phyloP scores from a whole-genome alignment of 2,797 vertebrate species.

The Chelidonichthys spinosus region DNA sequence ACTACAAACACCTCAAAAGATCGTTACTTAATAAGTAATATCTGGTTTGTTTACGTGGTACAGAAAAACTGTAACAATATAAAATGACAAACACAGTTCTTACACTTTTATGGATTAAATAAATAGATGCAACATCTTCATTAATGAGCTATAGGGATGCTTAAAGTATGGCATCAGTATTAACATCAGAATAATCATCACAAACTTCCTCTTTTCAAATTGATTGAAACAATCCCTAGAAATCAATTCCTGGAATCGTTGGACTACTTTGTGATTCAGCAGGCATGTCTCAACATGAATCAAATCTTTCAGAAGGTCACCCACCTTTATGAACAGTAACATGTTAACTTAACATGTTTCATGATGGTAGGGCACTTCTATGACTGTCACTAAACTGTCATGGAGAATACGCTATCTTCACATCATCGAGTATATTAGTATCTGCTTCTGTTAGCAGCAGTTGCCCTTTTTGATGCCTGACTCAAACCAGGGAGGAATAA shows the following conservation, averaged over 20 bases:
- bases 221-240: conserved; percentile 20
- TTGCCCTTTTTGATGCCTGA: conserved; percentile 16
- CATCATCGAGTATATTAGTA: conserved; percentile 13
- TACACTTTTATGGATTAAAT: not conserved
- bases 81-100: not conserved
- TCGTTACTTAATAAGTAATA: not conserved
- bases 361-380: not conserved
- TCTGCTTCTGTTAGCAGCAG: conserved; percentile 17
- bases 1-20: not conserved
- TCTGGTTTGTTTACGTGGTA: not conserved
- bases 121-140: not conserved
- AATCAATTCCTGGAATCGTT: conserved; percentile 2
- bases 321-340: conserved; percentile 4
- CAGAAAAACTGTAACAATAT: not conserved
- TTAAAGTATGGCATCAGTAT: conserved; percentile 2
- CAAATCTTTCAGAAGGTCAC: conserved; percentile 20
- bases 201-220: conserved; percentile 18
- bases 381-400: conserved; percentile 15
- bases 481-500: not conserved
- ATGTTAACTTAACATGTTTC: conserved; percentile 11
- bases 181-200: conserved; percentile 9
- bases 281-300: conserved; percentile 10
- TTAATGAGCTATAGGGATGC: not conserved
- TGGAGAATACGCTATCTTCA: conserved; percentile 24
- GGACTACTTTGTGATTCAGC: not conserved